Conservation (phyloP, 2,797 vertebrate genomes). For the Scomberomorus guttatus region DNA sequence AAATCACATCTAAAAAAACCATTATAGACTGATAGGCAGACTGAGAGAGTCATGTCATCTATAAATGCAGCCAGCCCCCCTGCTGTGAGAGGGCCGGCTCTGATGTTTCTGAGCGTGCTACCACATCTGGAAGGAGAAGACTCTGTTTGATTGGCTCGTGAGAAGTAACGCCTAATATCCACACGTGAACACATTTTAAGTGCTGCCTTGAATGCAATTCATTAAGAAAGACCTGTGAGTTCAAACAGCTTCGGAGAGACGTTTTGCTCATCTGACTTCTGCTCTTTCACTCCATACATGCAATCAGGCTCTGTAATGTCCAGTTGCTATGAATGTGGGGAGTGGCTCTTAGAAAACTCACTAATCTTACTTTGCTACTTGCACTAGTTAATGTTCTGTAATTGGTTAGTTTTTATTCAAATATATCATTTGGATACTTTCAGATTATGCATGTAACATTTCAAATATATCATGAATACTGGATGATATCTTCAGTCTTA, state of each 20-base stretch:
- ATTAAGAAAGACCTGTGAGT: not conserved
- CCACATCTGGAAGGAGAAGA: too few relatives aligned
- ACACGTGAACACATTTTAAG: not conserved
- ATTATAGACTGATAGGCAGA: too few relatives aligned
- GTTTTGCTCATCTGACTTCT: not conserved
- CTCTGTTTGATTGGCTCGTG: constrained; percentile 46
- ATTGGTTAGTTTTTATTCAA: too few relatives aligned
- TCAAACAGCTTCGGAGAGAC: not conserved
- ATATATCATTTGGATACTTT: too few relatives aligned
- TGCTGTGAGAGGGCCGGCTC: too few relatives aligned
- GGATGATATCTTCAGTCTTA: not conserved
- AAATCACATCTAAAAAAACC: too few relatives aligned
- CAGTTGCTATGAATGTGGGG: not conserved
- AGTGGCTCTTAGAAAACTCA: not conserved
- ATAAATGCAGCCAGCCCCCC: not conserved
- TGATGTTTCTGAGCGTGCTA: too few relatives aligned
- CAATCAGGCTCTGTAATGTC: not conserved
- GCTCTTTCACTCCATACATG: not conserved
- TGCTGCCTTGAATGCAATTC: not conserved
- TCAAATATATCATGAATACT: not conserved
- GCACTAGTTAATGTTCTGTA: too few relatives aligned
- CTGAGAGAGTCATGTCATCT: too few relatives aligned
- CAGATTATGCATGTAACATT: too few relatives aligned
- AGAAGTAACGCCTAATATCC: not conserved
- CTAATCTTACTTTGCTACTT: not conserved